phyloP scores from a whole-genome alignment of 2,888 invertebrate genomes.

The Caenorhabditis becei region DNA sequence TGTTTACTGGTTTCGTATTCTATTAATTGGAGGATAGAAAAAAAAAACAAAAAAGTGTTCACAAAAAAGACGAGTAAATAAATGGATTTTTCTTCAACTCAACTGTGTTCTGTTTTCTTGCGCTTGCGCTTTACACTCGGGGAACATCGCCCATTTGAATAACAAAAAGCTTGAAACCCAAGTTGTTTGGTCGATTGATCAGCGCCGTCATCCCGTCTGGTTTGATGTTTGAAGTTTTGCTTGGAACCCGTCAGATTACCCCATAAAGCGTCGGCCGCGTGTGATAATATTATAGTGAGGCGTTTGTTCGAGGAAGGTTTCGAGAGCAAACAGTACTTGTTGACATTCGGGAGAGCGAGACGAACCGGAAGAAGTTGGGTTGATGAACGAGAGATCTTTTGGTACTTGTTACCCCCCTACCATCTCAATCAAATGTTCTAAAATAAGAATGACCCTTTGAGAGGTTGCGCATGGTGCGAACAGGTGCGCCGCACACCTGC shows the following conservation, averaged over 20 bases:
- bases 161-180: neutral
- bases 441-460: neutral
- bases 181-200: conserved; percentile 23
- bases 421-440: neutral
- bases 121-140: neutral
- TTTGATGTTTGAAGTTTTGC: conserved; percentile 51
- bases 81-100: conserved; percentile 33
- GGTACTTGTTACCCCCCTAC: neutral
- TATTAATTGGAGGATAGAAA: conserved; percentile 49
- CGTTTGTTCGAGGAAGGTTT: conserved; percentile 47
- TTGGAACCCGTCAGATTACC: conserved; percentile 55
- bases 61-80: conserved; percentile 61
- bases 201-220: conserved; percentile 34
- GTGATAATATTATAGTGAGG: conserved; percentile 43
- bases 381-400: neutral
- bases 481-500: neutral
- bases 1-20: conserved; percentile 51
- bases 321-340: conserved; percentile 54
- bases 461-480: neutral
- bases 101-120: conserved; percentile 33
- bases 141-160: conserved; percentile 7
- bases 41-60: conserved; percentile 40
- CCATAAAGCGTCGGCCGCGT: conserved; percentile 28
- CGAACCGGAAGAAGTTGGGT: conserved; percentile 16
- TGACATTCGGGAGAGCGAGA: conserved; percentile 15